Evolutionary conservation across 1,140 invertebrate genomes (phyloP).

Genomic region (Sminthurinus signatus): DNA sequence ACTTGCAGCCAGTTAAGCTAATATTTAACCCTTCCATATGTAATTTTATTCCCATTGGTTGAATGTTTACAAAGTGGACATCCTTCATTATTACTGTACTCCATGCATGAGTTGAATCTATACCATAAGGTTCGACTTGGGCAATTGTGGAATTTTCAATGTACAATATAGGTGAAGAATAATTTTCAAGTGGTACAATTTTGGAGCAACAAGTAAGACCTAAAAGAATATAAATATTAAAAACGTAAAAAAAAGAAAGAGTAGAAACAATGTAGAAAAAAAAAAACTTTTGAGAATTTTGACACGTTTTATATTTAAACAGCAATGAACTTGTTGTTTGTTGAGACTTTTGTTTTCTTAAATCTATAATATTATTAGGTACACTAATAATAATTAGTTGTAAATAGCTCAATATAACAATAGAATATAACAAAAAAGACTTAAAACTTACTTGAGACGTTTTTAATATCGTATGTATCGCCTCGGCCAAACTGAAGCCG

Average conservation of each 20-base stretch:
- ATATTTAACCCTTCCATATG: background rate
- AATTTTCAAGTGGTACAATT: no score
- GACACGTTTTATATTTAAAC: background rate
- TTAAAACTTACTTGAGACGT: slow-evolving; percentile 5
- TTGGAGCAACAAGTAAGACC: no score
- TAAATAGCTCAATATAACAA: background rate
- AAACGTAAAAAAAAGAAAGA: no score
- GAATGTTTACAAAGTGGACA: background rate
- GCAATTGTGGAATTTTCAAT: background rate
- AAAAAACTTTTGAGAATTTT: background rate
- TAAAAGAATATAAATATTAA: no score
- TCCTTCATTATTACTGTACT: background rate
- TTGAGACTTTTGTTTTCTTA: no score
- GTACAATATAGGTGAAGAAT: background rate
- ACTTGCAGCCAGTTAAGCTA: background rate
- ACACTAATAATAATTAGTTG: background rate
- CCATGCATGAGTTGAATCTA: background rate
- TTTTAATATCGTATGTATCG: background rate
- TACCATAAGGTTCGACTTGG: background rate
- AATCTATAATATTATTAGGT: background rate
- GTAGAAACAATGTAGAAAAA: no score
- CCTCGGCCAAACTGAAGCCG: background rate
- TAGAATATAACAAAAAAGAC: background rate
- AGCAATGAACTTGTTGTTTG: background rate
- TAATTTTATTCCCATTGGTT: background rate